Evolutionary conservation across 2,797 vertebrate genomes (phyloP).

Genomic region (Coreius guichenoti): DNA sequence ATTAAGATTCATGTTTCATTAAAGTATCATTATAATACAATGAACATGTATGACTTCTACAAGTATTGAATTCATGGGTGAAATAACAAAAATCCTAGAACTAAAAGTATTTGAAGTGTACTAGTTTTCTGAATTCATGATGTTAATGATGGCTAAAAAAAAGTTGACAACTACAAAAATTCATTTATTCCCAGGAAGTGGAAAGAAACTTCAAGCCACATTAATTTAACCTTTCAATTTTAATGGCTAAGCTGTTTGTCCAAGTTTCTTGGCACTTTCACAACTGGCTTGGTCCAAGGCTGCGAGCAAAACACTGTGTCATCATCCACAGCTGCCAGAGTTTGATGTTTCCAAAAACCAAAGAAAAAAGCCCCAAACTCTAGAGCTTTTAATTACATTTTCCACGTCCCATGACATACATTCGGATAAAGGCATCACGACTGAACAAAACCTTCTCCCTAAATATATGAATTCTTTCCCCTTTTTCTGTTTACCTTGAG

Average conservation of each 20-base stretch:
- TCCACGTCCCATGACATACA: conserved; percentile 72
- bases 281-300: conserved; percentile 75
- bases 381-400: conserved; percentile 83
- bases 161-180: conserved; percentile 43
- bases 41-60: neutral
- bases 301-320: conserved; percentile 78
- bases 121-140: neutral
- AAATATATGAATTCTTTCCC: conserved; percentile 63
- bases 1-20: neutral
- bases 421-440: conserved; percentile 50
- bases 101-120: neutral
- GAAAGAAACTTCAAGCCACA: conserved; percentile 71
- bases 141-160: neutral
- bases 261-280: conserved; percentile 78
- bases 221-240: conserved; percentile 79
- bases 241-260: conserved; percentile 76
- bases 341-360: conserved; percentile 66
- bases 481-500: conserved; percentile 90
- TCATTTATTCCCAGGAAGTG: conserved; percentile 47
- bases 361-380: conserved; percentile 66
- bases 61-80: neutral
- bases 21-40: neutral
- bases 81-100: neutral
- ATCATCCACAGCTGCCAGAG: conserved; percentile 66
- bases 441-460: conserved; percentile 61